Evolutionary conservation across 2,113 vertebrate genomes (phyloP).

Genomic region (Mionectes macconnelli): DNA sequence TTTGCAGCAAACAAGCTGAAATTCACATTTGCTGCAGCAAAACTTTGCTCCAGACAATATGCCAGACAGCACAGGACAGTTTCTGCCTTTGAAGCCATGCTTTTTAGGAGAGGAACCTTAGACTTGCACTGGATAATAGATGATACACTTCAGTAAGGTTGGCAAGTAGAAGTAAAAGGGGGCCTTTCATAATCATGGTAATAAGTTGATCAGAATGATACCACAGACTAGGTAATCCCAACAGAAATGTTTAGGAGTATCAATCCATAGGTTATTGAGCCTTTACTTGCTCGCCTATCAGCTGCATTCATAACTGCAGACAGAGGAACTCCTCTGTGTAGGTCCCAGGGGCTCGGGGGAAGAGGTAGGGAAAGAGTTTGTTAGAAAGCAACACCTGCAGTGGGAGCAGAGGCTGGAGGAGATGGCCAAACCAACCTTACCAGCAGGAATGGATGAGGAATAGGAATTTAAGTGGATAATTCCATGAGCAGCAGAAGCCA

Average conservation of each 20-base stretch:
- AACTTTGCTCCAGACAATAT: not conserved
- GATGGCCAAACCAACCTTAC: not conserved
- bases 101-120: not conserved
- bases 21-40: not conserved
- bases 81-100: not conserved
- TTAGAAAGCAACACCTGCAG: not conserved
- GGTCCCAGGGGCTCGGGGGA: fast-evolving
- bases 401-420: not conserved
- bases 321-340: not conserved
- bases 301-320: not conserved
- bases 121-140: not conserved
- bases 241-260: not conserved
- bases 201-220: not conserved
- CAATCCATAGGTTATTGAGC: fast-evolving
- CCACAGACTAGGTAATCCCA: not conserved
- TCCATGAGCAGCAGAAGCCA: not conserved
- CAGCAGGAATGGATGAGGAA: not conserved
- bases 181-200: not conserved
- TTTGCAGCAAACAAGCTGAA: conserved; percentile 31
- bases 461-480: not conserved
- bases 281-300: fast-evolving
- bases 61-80: not conserved
- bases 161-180: not conserved
- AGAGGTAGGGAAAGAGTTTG: not conserved
- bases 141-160: not conserved